These are phyloP conservation scores for Brotula barbata DNA, from an alignment of 2,797 vertebrate species.

Conservation along the genomic window DNA sequence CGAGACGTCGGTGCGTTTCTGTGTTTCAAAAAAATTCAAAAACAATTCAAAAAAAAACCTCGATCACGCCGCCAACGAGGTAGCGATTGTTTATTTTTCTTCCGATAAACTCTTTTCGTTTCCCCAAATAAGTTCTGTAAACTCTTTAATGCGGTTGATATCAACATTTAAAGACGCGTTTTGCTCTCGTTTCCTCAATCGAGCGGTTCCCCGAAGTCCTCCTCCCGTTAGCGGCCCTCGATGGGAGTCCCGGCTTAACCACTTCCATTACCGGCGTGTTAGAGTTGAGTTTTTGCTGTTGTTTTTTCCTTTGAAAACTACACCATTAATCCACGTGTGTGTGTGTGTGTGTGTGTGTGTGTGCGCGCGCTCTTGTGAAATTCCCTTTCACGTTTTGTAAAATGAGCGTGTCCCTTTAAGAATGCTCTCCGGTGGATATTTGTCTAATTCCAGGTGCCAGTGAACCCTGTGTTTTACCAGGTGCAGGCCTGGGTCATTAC, in stretches of 20 bases:
- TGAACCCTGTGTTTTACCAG: slow-evolving; percentile 80
- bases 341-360: slow-evolving; percentile 20
- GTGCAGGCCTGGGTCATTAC: slow-evolving; percentile 79
- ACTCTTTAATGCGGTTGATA: too few species aligned
- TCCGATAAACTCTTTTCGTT: too few species aligned
- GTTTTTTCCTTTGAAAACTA: slow-evolving; percentile 13
- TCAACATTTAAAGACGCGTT: too few species aligned
- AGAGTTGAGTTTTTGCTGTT: slow-evolving; percentile 1
- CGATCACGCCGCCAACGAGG: too few species aligned
- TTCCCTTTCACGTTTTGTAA: slow-evolving; percentile 14
- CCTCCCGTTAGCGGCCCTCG: not conserved
- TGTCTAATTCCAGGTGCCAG: slow-evolving; percentile 80
- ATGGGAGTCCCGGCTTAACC: slow-evolving; percentile 9
- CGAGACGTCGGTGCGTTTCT: too few species aligned
- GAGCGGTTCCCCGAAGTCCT: too few species aligned
- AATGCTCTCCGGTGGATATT: slow-evolving; percentile 68
- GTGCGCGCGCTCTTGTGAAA: slow-evolving; percentile 23
- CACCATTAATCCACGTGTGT: slow-evolving; percentile 20
- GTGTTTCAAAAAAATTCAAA: too few species aligned
- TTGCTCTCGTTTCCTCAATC: too few species aligned
- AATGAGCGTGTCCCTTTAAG: slow-evolving; percentile 71
- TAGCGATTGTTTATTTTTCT: too few species aligned
- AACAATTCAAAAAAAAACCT: too few species aligned
- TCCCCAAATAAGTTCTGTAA: too few species aligned
- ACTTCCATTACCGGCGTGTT: not conserved